Evolutionary conservation across 1,140 invertebrate species (phyloP).

Genomic region (Drosophila bocki): DNA sequence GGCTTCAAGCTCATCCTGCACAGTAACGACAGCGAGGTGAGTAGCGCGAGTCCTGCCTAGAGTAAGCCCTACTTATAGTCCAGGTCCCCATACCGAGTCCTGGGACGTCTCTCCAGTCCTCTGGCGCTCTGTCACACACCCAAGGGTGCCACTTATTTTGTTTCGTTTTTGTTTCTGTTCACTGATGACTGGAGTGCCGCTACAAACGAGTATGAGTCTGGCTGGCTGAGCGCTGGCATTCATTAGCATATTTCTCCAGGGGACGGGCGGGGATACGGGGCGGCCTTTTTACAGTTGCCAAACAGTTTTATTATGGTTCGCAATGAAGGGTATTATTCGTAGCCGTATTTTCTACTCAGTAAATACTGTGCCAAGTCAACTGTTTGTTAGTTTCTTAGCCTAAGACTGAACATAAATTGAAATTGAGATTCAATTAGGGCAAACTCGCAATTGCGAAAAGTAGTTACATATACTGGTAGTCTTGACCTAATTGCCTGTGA

Average conservation of each 20-base stretch:
- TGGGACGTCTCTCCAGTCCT: conserved; percentile 15
- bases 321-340: conserved; percentile 67
- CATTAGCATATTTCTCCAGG: conserved; percentile 81
- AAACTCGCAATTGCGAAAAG: conserved; percentile 13
- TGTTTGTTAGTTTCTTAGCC: conserved; percentile 11
- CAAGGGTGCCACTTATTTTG: conserved; percentile 76
- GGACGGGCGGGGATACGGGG: conserved; percentile 20
- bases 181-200: conserved; percentile 38
- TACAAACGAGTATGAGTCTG: conserved; percentile 17
- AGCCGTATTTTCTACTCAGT: conserved; percentile 59
- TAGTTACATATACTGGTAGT: conserved; percentile 17
- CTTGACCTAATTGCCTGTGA: conserved; percentile 28
- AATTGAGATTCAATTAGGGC: conserved; percentile 21
- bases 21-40: conserved; percentile 99
- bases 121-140: conserved; percentile 50
- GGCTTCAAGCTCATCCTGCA: conserved; percentile 96
- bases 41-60: conserved; percentile 48
- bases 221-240: conserved; percentile 61
- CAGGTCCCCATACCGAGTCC: neutral
- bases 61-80: conserved; percentile 43
- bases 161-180: conserved; percentile 69
- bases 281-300: conserved; percentile 22
- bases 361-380: conserved; percentile 45
- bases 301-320: conserved; percentile 75
- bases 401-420: conserved; percentile 30